Evolutionary conservation across 2,113 vertebrate genomes (phyloP).

Genomic region (Sorex fumeus): DNA sequence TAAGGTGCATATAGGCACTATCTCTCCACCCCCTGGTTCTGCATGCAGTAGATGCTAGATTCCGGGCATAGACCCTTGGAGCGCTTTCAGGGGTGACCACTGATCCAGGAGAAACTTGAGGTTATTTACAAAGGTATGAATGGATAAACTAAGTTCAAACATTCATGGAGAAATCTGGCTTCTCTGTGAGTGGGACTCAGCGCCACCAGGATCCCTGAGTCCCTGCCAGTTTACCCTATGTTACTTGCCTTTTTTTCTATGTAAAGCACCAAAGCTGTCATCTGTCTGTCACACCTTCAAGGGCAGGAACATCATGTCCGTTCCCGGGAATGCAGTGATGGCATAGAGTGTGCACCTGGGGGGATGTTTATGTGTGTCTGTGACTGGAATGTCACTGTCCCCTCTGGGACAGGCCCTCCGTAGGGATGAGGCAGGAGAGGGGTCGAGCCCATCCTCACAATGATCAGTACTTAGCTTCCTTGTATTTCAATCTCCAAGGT

Average conservation of each 20-base stretch:
- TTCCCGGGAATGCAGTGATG: not conserved
- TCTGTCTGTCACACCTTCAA: not conserved
- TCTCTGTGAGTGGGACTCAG: not conserved
- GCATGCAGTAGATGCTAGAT: too few species aligned
- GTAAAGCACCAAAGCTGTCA: not conserved
- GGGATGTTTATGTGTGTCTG: not conserved
- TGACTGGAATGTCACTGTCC: not conserved
- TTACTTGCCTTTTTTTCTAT: not conserved
- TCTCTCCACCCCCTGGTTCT: too few species aligned
- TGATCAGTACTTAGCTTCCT: not conserved
- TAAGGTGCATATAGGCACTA: too few species aligned
- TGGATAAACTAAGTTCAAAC: too few species aligned
- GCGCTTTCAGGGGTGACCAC: too few species aligned
- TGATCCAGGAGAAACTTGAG: too few species aligned
- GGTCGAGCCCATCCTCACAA: not conserved
- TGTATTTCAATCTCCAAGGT: not conserved
- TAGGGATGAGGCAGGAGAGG: not conserved
- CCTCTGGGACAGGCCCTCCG: not conserved
- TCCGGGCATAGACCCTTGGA: too few species aligned
- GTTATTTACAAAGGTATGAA: too few species aligned
- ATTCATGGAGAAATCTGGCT: not conserved
- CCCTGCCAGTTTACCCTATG: not conserved
- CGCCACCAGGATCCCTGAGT: not conserved
- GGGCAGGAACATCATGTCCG: not conserved
- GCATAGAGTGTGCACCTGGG: not conserved